Conservation (phyloP, 1,140 invertebrate species). For the Reticulitermes speratus region DNA sequence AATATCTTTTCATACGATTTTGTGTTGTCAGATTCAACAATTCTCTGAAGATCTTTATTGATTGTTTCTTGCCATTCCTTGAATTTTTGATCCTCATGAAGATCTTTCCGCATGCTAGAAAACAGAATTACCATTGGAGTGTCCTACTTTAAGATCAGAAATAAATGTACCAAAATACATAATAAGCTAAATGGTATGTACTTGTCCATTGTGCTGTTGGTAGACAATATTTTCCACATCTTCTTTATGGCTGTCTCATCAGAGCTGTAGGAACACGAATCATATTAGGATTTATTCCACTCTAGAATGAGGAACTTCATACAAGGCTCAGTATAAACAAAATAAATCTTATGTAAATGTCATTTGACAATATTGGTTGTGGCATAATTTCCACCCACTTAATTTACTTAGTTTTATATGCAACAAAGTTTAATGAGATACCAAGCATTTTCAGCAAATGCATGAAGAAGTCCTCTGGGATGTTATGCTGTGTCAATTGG, state of each 20-base stretch:
- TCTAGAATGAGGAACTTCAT: no score
- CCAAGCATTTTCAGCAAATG: no score
- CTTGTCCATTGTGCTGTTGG: neutral
- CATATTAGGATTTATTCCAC: neutral
- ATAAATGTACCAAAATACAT: no score
- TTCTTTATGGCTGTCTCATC: neutral
- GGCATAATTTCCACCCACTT: no score
- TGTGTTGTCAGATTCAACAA: neutral
- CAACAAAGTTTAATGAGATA: no score
- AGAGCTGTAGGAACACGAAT: neutral
- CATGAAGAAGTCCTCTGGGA: no score
- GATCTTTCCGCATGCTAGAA: neutral
- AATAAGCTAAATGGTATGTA: neutral
- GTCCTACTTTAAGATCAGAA: no score
- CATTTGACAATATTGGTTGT: no score
- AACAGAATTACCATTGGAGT: neutral
- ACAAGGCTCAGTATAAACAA: no score
- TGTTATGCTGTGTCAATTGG: no score
- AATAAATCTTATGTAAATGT: no score
- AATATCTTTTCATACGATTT: neutral
- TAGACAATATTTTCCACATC: neutral
- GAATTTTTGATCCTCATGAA: neutral
- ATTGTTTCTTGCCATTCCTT: neutral
- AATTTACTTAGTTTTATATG: no score
- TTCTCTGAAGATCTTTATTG: neutral